Percentiles rank a stretch among this genome's conserved stretches.
These are phyloP conservation scores for Greenwoodochromis staneri DNA, from an alignment of 2,113 vertebrate species.

Conservation along the genomic window DNA sequence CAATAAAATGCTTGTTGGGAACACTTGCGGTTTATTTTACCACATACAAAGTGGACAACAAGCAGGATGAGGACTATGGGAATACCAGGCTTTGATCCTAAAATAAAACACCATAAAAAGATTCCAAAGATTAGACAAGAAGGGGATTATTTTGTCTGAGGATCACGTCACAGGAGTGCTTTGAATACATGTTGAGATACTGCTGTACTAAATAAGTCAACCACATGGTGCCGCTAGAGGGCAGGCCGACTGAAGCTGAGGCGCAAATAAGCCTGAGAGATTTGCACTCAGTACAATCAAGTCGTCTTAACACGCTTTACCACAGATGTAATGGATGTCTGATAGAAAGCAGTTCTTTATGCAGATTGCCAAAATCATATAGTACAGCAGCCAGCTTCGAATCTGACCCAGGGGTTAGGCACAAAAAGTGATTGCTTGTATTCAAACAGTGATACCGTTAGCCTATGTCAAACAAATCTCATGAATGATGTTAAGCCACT, in stretches of 20 bases:
- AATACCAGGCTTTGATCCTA: background rate
- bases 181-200: background rate
- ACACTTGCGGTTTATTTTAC: background rate
- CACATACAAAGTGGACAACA: background rate
- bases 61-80: background rate
- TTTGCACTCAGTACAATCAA: background rate
- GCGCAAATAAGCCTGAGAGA: background rate
- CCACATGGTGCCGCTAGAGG: background rate
- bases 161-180: background rate
- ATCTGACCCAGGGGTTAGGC: background rate
- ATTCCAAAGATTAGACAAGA: background rate
- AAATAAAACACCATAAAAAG: background rate
- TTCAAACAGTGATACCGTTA: background rate
- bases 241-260: background rate
- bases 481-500: background rate
- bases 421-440: background rate
- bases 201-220: background rate
- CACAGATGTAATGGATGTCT: no score
- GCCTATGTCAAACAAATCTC: background rate
- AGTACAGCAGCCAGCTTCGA: background rate
- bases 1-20: background rate
- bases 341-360: background rate
- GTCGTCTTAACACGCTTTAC: background rate
- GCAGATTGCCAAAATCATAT: fast-evolving
- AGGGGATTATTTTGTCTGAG: background rate